Percentiles rank a stretch among this genome's conserved stretches.
Conservation (phyloP, 2,113 vertebrate genomes). For the Romanogobio albipinnatus region DNA sequence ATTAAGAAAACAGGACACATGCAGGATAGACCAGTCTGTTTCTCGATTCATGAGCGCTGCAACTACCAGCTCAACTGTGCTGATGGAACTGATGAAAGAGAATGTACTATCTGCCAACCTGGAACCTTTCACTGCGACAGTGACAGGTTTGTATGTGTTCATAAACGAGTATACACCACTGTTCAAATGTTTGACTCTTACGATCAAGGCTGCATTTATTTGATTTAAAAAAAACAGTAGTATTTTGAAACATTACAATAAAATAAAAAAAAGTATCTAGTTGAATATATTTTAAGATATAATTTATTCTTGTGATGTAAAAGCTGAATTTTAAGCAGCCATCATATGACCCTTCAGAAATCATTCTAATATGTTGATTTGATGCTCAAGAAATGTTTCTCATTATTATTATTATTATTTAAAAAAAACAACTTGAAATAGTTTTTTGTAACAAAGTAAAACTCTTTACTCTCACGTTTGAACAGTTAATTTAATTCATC, state of each 20-base stretch:
- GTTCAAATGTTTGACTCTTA: background rate
- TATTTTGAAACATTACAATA: too few relatives aligned
- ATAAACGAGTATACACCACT: background rate
- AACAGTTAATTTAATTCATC: too few relatives aligned
- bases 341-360: background rate
- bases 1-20: conserved; percentile 58
- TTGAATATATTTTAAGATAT: background rate
- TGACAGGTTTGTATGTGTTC: conserved; percentile 73
- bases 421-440: too few relatives aligned
- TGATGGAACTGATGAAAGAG: conserved; percentile 84
- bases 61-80: conserved; percentile 90
- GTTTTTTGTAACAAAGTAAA: too few relatives aligned
- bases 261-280: background rate
- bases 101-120: conserved; percentile 83
- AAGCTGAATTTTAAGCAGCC: background rate
- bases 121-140: conserved; percentile 88
- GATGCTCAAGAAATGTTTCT: background rate
- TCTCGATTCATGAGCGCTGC: conserved; percentile 80
- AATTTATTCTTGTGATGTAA: background rate
- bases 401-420: too few relatives aligned
- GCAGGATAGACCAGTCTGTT: conserved; percentile 73
- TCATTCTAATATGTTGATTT: background rate
- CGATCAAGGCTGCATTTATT: background rate
- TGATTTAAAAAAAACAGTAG: background rate
- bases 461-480: too few relatives aligned